Conservation (phyloP, 2,888 invertebrate genomes). For the Eristalis pertinax region DNA sequence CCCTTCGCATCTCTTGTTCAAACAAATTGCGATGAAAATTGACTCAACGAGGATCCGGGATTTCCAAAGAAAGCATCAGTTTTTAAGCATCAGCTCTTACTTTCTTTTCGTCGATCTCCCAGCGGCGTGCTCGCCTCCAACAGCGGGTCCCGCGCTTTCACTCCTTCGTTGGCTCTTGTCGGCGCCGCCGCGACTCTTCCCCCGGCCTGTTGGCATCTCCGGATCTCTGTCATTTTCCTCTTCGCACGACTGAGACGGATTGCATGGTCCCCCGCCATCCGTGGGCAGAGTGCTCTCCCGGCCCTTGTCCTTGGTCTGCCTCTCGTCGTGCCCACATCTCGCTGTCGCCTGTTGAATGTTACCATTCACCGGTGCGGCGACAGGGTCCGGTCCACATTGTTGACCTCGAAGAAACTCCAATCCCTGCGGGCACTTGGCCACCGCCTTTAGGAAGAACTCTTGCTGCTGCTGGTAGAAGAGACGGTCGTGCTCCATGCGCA, state of each 20-base stretch:
- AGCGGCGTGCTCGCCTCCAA: background rate
- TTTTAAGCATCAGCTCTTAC: background rate
- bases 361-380: background rate
- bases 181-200: background rate
- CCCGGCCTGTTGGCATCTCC: background rate
- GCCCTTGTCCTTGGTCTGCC: background rate
- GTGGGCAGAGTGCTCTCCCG: background rate
- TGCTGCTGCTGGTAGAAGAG: slow-evolving; percentile 63
- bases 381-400: background rate
- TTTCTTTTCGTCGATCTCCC: background rate
- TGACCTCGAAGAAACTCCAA: background rate
- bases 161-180: background rate
- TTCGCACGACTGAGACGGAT: background rate
- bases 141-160: background rate
- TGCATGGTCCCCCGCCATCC: background rate
- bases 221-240: background rate
- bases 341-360: background rate
- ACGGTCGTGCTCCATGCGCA: slow-evolving; percentile 69
- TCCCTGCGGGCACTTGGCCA: background rate
- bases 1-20: background rate
- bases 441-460: slow-evolving; percentile 19
- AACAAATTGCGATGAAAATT: background rate
- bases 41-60: background rate
- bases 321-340: background rate
- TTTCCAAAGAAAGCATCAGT: background rate